A percentile compares a stretch with the other conserved stretches of the same genome.
phyloP scores from a whole-genome alignment of 2,113 vertebrate genomes.

The Glareola pratincola region DNA sequence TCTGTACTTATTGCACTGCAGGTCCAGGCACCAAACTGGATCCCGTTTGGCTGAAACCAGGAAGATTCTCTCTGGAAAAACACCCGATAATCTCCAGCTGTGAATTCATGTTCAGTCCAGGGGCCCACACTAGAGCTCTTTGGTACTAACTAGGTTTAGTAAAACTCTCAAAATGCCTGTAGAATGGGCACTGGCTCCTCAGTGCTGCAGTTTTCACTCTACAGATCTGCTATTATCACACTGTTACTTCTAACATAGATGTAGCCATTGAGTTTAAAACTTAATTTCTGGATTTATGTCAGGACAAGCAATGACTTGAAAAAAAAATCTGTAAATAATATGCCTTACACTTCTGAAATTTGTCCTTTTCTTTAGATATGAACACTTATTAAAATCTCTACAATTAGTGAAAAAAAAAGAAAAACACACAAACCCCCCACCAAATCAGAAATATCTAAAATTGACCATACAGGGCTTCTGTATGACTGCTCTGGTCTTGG shows the following conservation, averaged over 20 bases:
- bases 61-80: not conserved
- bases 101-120: not conserved
- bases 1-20: not conserved
- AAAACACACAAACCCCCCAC: not conserved
- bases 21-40: not conserved
- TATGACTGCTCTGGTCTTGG: not conserved
- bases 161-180: not conserved
- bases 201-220: not conserved
- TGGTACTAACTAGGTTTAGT: not conserved
- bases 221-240: accelerated
- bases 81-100: not conserved
- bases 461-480: not conserved
- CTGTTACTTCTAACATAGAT: not conserved
- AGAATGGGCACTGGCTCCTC: not conserved
- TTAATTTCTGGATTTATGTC: not conserved
- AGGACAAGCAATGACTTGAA: not conserved
- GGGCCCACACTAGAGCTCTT: not conserved
- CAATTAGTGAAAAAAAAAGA: not conserved
- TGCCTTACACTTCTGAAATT: not conserved
- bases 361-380: not conserved
- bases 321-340: not conserved
- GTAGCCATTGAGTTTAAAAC: not conserved
- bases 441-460: not conserved
- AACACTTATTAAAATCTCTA: not conserved
- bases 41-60: not conserved